These are phyloP conservation scores for Lordiphosa collinella DNA, from an alignment of 1,140 invertebrate species.

Conservation along the genomic window DNA sequence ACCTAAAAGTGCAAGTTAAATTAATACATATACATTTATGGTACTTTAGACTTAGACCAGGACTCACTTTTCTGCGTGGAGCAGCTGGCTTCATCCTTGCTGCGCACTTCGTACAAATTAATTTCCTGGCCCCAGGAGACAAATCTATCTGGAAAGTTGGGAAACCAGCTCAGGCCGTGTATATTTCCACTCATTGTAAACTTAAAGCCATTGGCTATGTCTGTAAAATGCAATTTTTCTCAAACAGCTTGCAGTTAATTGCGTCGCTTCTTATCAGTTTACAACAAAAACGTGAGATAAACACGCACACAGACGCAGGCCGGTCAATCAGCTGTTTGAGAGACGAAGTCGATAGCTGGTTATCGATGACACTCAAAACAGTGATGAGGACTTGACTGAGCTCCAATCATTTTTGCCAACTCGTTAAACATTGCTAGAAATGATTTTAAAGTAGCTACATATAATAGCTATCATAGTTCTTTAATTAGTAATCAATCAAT, in stretches of 20 bases:
- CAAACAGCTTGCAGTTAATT: slow-evolving; percentile 36
- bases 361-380: background rate
- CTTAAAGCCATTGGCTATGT: slow-evolving; percentile 21
- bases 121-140: slow-evolving; percentile 93
- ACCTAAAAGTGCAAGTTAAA: slow-evolving; percentile 18
- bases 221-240: slow-evolving; percentile 7
- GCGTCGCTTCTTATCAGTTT: slow-evolving; percentile 67
- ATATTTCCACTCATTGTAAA: slow-evolving; percentile 78
- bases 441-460: too few relatives aligned
- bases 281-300: slow-evolving; percentile 52
- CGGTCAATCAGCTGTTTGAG: slow-evolving; percentile 29
- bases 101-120: slow-evolving; percentile 88
- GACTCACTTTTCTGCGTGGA: slow-evolving; percentile 37
- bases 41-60: too few relatives aligned
- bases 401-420: too few relatives aligned
- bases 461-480: too few relatives aligned
- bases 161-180: slow-evolving; percentile 90
- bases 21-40: background rate
- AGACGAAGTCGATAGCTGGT: background rate
- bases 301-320: slow-evolving; percentile 8
- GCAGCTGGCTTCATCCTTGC: slow-evolving; percentile 26
- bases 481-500: too few relatives aligned
- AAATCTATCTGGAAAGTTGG: slow-evolving; percentile 88
- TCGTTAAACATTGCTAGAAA: too few relatives aligned
- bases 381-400: too few relatives aligned